Evolutionary conservation across 2,888 invertebrate genomes (phyloP).

Genomic region (Hirtodrosophila cameraria): DNA sequence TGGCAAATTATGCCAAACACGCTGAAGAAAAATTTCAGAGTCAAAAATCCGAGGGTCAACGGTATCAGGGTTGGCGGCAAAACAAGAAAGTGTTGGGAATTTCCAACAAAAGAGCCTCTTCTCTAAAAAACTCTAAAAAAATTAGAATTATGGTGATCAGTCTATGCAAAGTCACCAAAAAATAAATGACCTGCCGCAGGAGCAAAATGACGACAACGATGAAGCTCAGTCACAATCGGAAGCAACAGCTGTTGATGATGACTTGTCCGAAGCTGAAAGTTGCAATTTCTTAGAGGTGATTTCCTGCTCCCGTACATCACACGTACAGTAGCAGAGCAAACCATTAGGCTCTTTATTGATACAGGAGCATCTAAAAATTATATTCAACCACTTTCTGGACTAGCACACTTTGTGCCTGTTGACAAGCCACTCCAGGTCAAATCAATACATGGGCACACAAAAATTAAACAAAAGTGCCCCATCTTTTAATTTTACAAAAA

Average conservation of each 20-base stretch:
- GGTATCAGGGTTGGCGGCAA: not conserved
- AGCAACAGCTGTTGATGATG: not conserved
- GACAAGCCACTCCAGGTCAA: too few species aligned
- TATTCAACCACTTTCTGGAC: not conserved
- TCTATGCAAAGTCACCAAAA: too few species aligned
- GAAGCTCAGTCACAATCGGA: not conserved
- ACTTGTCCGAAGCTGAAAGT: too few species aligned
- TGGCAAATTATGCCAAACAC: not conserved
- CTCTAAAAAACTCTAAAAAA: not conserved
- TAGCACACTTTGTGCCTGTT: too few species aligned
- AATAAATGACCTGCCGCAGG: not conserved
- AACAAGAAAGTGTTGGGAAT: not conserved
- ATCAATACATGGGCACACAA: too few species aligned
- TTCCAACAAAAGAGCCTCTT: not conserved
- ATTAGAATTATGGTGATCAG: not conserved
- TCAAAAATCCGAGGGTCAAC: too few species aligned
- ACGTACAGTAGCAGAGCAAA: not conserved
- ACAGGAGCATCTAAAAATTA: conserved; percentile 13
- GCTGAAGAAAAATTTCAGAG: not conserved
- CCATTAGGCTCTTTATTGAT: not conserved
- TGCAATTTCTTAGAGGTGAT: not conserved
- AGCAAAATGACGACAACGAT: not conserved
- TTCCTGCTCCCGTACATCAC: too few species aligned
- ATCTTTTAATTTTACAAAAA: conserved; percentile 1
- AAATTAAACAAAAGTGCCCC: conserved; percentile 1